Percentiles rank a stretch among this genome's conserved stretches.
These are phyloP conservation scores for Polylopha cassiicola DNA, from an alignment of 2,888 invertebrate genomes.

Conservation along the genomic window DNA sequence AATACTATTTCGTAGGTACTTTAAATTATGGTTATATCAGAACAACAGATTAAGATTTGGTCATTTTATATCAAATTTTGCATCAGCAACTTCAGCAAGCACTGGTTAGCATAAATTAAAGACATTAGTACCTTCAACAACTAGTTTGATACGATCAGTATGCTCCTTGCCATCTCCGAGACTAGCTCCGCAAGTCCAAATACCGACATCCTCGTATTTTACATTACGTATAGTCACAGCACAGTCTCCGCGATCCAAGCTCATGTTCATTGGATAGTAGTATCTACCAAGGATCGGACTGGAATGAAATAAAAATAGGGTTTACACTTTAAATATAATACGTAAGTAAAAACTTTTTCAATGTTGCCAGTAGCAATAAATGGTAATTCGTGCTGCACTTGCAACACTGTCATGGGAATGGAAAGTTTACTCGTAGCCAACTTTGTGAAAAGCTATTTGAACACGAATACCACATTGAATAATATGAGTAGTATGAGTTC, in stretches of 20 bases:
- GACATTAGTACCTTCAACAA: slow-evolving; percentile 52
- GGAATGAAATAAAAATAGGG: too few relatives aligned
- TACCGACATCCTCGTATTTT: slow-evolving; percentile 57
- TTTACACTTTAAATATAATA: too few relatives aligned
- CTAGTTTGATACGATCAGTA: slow-evolving; percentile 49
- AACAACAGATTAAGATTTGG: background rate
- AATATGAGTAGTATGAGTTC: too few relatives aligned
- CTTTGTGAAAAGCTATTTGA: too few relatives aligned
- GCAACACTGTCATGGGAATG: too few relatives aligned
- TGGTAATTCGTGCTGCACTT: too few relatives aligned
- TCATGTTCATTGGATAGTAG: slow-evolving; percentile 59
- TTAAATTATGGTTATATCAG: too few relatives aligned
- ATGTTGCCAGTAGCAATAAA: too few relatives aligned
- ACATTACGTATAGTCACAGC: slow-evolving; percentile 63
- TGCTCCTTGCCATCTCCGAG: slow-evolving; percentile 60
- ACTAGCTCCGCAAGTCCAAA: slow-evolving; percentile 69
- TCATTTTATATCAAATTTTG: background rate
- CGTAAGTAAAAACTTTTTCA: too few relatives aligned
- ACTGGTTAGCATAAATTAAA: background rate
- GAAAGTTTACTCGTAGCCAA: too few relatives aligned
- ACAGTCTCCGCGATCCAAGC: slow-evolving; percentile 68
- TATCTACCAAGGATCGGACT: slow-evolving; percentile 59
- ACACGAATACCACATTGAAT: too few relatives aligned
- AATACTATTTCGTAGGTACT: too few relatives aligned
- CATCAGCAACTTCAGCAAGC: background rate